These are phyloP conservation scores for Hippolais icterina DNA, from an alignment of 2,113 vertebrate species.

Conservation along the genomic window DNA sequence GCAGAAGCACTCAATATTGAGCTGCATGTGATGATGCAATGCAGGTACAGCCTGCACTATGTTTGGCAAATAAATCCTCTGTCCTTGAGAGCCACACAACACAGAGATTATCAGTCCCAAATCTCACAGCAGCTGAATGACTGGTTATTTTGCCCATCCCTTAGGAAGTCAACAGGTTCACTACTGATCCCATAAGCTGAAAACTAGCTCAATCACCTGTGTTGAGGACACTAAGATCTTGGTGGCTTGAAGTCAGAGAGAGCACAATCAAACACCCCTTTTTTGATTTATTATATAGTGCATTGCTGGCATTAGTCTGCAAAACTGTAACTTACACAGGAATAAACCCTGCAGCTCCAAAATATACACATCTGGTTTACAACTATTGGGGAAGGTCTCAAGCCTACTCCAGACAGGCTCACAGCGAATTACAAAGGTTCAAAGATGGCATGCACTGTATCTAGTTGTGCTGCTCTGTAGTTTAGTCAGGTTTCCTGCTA, in stretches of 20 bases:
- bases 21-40: not conserved
- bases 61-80: not conserved
- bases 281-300: not conserved
- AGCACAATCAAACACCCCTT: not conserved
- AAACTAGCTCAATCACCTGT: not conserved
- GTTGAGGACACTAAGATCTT: not conserved
- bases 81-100: not conserved
- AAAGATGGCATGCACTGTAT: not conserved
- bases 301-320: not conserved
- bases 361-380: not conserved
- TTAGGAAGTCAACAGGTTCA: not conserved
- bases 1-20: not conserved
- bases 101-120: not conserved
- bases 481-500: not conserved
- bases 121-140: not conserved
- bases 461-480: not conserved
- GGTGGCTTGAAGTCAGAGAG: not conserved
- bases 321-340: not conserved
- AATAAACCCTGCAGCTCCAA: not conserved
- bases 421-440: not conserved
- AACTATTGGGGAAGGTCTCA: not conserved
- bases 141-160: not conserved
- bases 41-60: not conserved
- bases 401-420: not conserved
- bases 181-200: not conserved